Percentiles rank a stretch among this genome's conserved stretches.
Evolutionary conservation across 2,888 invertebrate genomes (phyloP).

Genomic region (Celastrina argiolus): DNA sequence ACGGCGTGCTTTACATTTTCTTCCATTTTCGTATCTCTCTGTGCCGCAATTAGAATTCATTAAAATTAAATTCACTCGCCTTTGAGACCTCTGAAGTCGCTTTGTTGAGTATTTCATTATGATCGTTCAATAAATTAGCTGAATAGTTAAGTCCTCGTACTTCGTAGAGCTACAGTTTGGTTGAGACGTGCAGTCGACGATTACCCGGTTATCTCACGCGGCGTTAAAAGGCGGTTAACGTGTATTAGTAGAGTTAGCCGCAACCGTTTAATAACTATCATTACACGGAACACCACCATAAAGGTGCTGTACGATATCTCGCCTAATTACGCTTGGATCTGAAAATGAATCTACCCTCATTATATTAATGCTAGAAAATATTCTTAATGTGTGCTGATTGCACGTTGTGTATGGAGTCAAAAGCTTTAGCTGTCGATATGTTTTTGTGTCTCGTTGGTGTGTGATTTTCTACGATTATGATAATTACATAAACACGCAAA

Average conservation of each 20-base stretch:
- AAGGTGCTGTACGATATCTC: slow-evolving; percentile 33
- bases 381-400: neutral
- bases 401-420: neutral
- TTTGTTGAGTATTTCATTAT: no score
- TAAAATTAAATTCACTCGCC: neutral
- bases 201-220: slow-evolving; percentile 52
- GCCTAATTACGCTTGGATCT: slow-evolving; percentile 4
- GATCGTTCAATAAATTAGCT: no score
- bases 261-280: slow-evolving; percentile 73
- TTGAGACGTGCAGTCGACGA: neutral
- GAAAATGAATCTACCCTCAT: neutral
- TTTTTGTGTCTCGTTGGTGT: neutral
- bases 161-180: slow-evolving; percentile 48
- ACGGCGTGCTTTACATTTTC: neutral
- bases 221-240: slow-evolving; percentile 70
- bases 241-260: slow-evolving; percentile 69
- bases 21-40: neutral
- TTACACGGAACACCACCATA: slow-evolving; percentile 68
- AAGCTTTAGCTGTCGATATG: neutral
- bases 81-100: no score
- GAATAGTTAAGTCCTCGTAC: no score
- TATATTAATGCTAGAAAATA: neutral
- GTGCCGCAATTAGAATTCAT: neutral
- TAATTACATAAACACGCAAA: neutral
- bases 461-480: neutral